phyloP scores from a whole-genome alignment of 2,113 vertebrate species.

The Tragulus kanchil region DNA sequence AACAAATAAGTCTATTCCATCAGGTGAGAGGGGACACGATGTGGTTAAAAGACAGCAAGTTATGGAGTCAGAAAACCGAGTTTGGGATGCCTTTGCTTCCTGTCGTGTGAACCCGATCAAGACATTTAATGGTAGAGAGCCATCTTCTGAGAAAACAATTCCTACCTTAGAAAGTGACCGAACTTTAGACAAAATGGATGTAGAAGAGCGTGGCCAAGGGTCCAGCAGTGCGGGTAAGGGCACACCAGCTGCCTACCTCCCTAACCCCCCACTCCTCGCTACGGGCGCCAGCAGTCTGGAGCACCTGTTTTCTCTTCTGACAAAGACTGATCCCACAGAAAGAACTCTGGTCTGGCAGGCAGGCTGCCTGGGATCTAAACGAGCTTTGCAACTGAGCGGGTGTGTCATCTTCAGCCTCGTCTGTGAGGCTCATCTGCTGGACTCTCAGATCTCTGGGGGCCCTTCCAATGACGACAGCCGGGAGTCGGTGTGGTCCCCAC shows the following conservation, averaged over 20 bases:
- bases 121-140: background rate
- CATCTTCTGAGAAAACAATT: background rate
- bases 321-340: background rate
- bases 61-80: slow-evolving; percentile 8
- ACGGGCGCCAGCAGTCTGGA: background rate
- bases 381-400: background rate
- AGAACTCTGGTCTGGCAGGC: background rate
- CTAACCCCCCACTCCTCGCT: background rate
- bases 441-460: background rate
- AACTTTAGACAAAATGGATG: background rate
- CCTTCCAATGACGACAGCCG: background rate
- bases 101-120: background rate
- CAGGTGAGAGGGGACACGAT: background rate
- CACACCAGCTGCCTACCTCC: background rate
- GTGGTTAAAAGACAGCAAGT: background rate
- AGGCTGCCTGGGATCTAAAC: background rate
- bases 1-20: background rate
- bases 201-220: slow-evolving; percentile 26
- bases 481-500: background rate
- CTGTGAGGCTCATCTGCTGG: background rate
- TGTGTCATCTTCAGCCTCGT: background rate
- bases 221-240: background rate
- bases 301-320: slow-evolving; percentile 18
- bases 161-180: background rate
- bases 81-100: background rate